Evolutionary conservation across 2,797 vertebrate genomes (phyloP).

Genomic region (Peromyscus aztecus): DNA sequence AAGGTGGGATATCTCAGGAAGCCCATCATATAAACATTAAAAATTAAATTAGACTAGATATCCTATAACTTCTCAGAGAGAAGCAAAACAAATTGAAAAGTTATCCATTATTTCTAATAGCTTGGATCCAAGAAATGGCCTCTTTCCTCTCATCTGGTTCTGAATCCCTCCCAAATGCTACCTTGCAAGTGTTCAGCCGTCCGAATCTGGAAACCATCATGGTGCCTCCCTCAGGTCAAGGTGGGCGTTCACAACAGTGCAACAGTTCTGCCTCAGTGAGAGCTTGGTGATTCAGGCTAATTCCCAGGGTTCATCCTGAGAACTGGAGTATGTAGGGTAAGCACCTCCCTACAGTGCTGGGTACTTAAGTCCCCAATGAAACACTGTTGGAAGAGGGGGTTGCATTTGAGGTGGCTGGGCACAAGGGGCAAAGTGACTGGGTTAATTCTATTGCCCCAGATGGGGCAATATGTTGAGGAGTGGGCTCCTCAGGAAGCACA

Average conservation of each 20-base stretch:
- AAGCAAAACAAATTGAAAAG: conserved; percentile 25
- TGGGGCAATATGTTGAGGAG: no score
- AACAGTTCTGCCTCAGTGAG: background rate
- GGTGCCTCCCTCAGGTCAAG: background rate
- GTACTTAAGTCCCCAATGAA: background rate
- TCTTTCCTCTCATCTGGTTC: background rate
- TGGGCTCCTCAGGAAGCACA: no score
- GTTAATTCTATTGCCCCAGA: no score
- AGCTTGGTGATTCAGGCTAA: background rate
- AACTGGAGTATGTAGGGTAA: background rate
- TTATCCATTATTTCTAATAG: background rate
- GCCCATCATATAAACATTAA: background rate
- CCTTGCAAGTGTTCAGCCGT: no score
- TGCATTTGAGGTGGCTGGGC: no score
- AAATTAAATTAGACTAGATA: conserved; percentile 40
- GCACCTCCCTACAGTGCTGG: no score
- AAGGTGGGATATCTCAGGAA: background rate
- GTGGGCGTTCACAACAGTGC: background rate
- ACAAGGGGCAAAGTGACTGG: no score
- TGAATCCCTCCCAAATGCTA: background rate
- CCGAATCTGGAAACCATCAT: background rate
- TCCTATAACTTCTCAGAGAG: background rate
- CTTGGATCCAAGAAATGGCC: background rate
- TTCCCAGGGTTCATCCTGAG: background rate
- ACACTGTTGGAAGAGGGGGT: rapidly evolving